phyloP scores from a whole-genome alignment of 1,140 invertebrate species.

The Diorhabda elongata region DNA sequence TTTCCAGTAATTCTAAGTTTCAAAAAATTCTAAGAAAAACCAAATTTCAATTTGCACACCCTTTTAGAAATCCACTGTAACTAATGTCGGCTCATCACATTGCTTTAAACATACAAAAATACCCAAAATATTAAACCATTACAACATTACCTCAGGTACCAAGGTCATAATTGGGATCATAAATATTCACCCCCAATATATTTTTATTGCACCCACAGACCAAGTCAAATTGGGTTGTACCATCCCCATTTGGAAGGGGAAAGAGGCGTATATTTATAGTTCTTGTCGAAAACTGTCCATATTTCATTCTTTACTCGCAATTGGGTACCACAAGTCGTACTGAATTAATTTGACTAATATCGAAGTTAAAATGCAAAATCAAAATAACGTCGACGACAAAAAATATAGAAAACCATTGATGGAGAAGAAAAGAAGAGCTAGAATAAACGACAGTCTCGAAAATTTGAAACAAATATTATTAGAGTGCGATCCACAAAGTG shows the following conservation, averaged over 20 bases:
- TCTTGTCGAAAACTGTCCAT: neutral
- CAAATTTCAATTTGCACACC: neutral
- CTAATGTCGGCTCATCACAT: neutral
- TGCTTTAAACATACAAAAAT: neutral
- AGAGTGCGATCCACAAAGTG: conserved; percentile 47
- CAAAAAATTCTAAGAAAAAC: neutral
- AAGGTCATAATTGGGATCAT: neutral
- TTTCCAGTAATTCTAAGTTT: neutral
- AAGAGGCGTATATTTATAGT: neutral
- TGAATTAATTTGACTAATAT: neutral
- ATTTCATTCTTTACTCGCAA: neutral
- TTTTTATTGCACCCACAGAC: conserved; percentile 1
- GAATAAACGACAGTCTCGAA: conserved; percentile 65
- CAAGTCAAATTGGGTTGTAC: neutral
- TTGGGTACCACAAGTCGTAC: too few species aligned
- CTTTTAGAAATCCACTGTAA: conserved; percentile 1
- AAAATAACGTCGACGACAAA: conserved; percentile 18
- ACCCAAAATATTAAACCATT: conserved; percentile 2
- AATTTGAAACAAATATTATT: conserved; percentile 58
- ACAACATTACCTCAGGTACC: conserved; percentile 5
- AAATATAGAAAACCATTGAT: conserved; percentile 63
- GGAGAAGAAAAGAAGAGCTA: conserved; percentile 63
- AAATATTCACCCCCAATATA: conserved; percentile 8
- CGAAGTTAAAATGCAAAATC: neutral
- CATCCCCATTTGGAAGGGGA: neutral